Evolutionary conservation across 2,113 vertebrate species (phyloP).

Genomic region (Pantherophis guttatus): DNA sequence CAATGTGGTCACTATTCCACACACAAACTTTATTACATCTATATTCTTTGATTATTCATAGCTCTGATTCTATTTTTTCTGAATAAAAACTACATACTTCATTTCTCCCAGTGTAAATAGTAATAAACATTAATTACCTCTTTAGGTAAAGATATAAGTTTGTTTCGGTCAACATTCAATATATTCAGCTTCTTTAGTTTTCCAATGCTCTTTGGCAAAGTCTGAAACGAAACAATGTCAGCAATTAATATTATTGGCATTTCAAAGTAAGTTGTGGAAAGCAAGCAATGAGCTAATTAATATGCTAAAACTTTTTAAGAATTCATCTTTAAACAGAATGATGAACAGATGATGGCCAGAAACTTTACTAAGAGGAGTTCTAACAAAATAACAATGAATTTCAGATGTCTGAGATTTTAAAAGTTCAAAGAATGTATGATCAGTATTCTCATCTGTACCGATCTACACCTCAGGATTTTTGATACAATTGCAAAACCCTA

Average conservation of each 20-base stretch:
- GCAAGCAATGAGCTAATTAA: not conserved
- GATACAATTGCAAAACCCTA: not conserved
- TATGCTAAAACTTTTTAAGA: not conserved
- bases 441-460: not conserved
- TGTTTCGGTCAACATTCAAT: slow-evolving; percentile 96
- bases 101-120: not conserved
- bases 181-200: slow-evolving; percentile 93
- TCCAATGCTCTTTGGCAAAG: slow-evolving; percentile 90
- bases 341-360: not conserved
- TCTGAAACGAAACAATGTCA: slow-evolving; percentile 61
- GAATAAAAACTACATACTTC: not conserved
- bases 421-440: not conserved
- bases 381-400: not conserved
- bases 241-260: not conserved
- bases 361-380: not conserved
- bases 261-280: slow-evolving; percentile 1
- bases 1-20: not conserved
- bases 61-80: not conserved
- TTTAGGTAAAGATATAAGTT: slow-evolving; percentile 87
- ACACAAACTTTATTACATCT: not conserved
- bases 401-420: not conserved
- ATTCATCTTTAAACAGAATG: not conserved
- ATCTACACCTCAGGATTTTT: not conserved
- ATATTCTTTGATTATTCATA: not conserved
- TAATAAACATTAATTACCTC: slow-evolving; percentile 77